Conservation (phyloP, 1,140 invertebrate genomes). For the Lucilia sericata region DNA sequence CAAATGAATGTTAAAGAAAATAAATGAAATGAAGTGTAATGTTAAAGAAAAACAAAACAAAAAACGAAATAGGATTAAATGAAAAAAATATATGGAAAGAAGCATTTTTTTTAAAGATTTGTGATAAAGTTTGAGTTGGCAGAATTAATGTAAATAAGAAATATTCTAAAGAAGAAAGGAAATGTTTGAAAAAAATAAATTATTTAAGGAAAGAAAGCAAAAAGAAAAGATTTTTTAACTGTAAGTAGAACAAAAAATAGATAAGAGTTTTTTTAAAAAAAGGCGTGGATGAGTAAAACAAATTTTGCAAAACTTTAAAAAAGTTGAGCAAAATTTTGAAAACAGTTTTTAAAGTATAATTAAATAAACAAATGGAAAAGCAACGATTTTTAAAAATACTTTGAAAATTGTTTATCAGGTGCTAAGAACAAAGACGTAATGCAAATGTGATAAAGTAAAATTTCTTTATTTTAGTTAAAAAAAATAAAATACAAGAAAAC, state of each 20-base stretch:
- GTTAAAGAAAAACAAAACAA: not conserved
- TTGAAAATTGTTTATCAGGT: constrained; percentile 51
- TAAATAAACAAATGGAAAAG: not conserved
- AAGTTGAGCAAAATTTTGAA: not conserved
- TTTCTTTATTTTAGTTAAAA: constrained; percentile 45
- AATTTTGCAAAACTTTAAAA: constrained; percentile 34
- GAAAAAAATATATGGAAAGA: not conserved
- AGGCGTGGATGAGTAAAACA: not conserved
- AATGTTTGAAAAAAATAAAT: too few relatives aligned
- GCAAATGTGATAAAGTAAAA: constrained; percentile 66
- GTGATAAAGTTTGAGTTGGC: not conserved
- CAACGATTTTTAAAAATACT: not conserved
- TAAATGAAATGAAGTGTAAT: constrained; percentile 5
- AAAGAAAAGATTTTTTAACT: constrained; percentile 20
- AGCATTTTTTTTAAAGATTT: not conserved
- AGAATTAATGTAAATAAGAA: not conserved
- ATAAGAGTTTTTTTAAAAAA: constrained; percentile 28
- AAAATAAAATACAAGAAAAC: too few relatives aligned
- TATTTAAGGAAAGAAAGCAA: not conserved
- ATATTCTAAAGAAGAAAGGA: too few relatives aligned
- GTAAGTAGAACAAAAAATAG: constrained; percentile 31
- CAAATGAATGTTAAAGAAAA: constrained; percentile 25
- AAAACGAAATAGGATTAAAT: not conserved
- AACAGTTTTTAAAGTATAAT: not conserved
- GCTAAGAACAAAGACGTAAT: constrained; percentile 68